Base-by-base conservation (phyloP, 2,113 vertebrate species). In the Megaleporinus macrocephalus region DNA sequence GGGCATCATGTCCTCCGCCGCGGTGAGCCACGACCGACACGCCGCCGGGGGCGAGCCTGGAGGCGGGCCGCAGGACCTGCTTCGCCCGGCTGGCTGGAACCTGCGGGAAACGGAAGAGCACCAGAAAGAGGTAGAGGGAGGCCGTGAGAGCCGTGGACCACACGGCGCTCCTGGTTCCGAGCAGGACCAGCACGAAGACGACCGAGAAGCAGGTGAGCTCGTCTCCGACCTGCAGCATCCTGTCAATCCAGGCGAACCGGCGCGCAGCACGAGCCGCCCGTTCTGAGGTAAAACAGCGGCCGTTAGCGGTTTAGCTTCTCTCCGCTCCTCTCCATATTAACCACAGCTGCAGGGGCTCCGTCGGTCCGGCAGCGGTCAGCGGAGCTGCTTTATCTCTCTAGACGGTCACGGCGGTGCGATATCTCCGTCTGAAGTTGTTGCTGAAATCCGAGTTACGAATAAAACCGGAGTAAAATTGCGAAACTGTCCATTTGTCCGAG, bases 1-100 rank as follows among this genome's bases (percentile, higher is more conserved):
- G 98, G 0, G 97, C 97, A 81, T 99, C 98, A 91, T 98, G 95
- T 1, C 94, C 93, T 0, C 96, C 97, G 27, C 96, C 97, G 49
- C 97, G 94, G 89, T 98, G 97, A 26, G 96, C 97, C 78, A 99
- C 91, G 76, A 91, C 91, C 0, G 95, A 93, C 68, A 94, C 86
- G 78, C 86, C 78, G 0, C 84, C 81, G n/a, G 85, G 82, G 0
- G 63, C 72, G 9, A 44, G 62, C 44, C 77, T 83, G 4, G 18
- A 41, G 49, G 83, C 89, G 14, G 96, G 96, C 80, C 90, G 92
- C 75, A 99, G 92, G 66, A 97, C 94, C 86, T 94, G 93, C 71
- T 85, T 88, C 0, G 88, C 94, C 30, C 94, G 92, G 90, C 89
- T 87, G 29, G 73, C 69, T 0, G 94, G 87, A 22, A 95, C 88